Evolutionary conservation across 2,888 invertebrate species (phyloP).

Genomic region (Sussaba pulchella): DNA sequence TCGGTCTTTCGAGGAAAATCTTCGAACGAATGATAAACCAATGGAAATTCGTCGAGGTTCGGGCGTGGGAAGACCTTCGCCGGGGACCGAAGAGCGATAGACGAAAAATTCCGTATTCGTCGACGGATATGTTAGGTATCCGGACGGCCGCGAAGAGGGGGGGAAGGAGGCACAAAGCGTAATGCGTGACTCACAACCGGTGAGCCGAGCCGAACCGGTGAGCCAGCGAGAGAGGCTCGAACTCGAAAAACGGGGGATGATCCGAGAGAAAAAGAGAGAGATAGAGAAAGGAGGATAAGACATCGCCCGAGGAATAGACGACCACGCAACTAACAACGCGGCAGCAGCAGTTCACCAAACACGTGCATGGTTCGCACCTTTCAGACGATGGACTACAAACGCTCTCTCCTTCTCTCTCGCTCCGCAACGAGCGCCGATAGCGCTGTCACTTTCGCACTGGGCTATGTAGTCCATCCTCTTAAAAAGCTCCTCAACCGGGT

Average conservation of each 20-base stretch:
- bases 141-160: neutral
- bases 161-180: constrained; percentile 21
- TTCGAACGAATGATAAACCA: no score
- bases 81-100: no score
- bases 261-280: constrained; percentile 17
- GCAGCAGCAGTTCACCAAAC: constrained; percentile 21
- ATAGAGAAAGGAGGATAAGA: neutral
- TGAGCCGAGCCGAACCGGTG: constrained; percentile 41
- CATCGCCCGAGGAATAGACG: neutral
- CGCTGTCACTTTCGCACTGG: no score
- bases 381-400: no score
- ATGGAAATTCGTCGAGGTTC: no score
- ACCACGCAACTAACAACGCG: constrained; percentile 22
- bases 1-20: no score
- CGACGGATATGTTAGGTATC: constrained; percentile 30
- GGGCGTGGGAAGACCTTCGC: no score
- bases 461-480: no score
- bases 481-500: no score
- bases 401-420: neutral
- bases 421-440: no score
- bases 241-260: neutral
- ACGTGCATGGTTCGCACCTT: constrained; percentile 51
- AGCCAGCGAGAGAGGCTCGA: constrained; percentile 10
- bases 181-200: constrained; percentile 51
- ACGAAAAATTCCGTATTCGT: constrained; percentile 44